Conservation (phyloP, 2,113 vertebrate genomes). For the Tachuris rubrigastra region DNA sequence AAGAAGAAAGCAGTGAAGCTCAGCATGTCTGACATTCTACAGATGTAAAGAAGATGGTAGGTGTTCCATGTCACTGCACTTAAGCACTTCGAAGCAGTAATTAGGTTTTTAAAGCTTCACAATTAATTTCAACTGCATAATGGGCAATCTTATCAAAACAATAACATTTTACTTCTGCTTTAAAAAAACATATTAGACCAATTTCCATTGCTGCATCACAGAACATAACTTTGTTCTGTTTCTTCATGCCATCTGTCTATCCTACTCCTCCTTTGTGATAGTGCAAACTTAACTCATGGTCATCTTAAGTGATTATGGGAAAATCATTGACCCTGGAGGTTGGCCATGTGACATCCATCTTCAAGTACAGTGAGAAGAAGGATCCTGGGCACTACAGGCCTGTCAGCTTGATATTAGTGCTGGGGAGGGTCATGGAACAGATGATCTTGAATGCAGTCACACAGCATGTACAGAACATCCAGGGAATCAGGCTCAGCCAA, state of each 20-base stretch:
- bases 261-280: background rate
- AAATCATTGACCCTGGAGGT: background rate
- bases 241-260: background rate
- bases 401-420: background rate
- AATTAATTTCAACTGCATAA: background rate
- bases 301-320: background rate
- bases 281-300: background rate
- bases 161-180: background rate
- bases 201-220: background rate
- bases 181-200: background rate
- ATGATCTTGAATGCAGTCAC: background rate
- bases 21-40: background rate
- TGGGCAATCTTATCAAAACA: background rate
- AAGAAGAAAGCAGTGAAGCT: background rate
- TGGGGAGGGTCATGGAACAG: background rate
- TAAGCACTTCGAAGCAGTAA: background rate
- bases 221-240: background rate
- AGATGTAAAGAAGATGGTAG: background rate
- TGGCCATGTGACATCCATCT: background rate
- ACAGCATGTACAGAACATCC: background rate
- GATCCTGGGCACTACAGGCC: fast-evolving
- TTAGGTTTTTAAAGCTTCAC: background rate
- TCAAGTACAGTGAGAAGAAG: background rate
- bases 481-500: background rate
- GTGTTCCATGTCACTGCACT: background rate